Conservation (phyloP, 2,888 invertebrate genomes). For the Andrena praecox region DNA sequence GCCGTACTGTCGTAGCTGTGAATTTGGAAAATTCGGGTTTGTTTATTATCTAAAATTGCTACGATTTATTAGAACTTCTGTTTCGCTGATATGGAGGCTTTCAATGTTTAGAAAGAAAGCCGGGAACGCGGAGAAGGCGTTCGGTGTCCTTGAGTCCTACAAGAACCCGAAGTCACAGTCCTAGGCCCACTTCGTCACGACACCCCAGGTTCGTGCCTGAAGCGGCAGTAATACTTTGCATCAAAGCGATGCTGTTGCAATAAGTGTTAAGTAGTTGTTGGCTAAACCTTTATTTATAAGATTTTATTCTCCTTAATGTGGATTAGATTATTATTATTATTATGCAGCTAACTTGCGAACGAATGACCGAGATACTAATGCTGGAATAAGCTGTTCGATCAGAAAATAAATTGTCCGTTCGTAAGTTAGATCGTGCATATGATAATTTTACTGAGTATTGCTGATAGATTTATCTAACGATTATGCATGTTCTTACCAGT, state of each 20-base stretch:
- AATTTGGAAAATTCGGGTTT: conserved; percentile 59
- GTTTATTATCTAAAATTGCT: conserved; percentile 1
- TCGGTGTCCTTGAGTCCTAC: conserved; percentile 38
- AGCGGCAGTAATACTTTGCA: conserved; percentile 19
- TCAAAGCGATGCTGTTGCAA: not conserved
- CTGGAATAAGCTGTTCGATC: not conserved
- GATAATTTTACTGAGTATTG: conserved; percentile 29
- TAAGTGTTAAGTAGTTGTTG: conserved; percentile 8
- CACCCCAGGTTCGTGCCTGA: conserved; percentile 54
- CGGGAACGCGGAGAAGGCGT: conserved; percentile 22
- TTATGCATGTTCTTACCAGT: conserved; percentile 5
- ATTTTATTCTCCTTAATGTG: conserved; percentile 23
- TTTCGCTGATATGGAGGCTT: conserved; percentile 11
- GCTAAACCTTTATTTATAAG: not conserved
- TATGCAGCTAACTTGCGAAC: conserved; percentile 34
- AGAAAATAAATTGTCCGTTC: conserved; percentile 2
- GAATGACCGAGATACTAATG: not conserved
- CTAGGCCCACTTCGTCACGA: conserved; percentile 26
- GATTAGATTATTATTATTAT: conserved; percentile 19
- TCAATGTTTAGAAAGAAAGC: conserved; percentile 27
- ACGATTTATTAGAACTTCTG: not conserved
- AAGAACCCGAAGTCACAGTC: conserved; percentile 36
- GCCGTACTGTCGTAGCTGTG: conserved; percentile 65
- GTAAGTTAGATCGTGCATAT: conserved; percentile 27
- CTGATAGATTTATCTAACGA: not conserved